Conservation (phyloP, 1,140 invertebrate genomes). For the Lucilia cuprina region DNA sequence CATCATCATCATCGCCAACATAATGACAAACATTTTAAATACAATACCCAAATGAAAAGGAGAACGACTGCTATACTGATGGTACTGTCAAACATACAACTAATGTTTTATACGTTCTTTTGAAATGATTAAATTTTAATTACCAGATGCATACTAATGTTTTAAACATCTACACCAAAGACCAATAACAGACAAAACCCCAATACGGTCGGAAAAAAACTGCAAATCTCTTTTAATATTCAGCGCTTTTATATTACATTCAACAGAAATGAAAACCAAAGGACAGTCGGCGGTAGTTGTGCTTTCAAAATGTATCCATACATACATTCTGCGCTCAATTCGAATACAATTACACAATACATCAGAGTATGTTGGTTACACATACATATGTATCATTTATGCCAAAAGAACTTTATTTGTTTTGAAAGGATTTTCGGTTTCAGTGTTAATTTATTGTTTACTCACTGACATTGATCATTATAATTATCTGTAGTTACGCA, state of each 20-base stretch:
- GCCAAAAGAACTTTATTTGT: not conserved
- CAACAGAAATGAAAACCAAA: too few species aligned
- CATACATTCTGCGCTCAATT: too few species aligned
- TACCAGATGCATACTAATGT: constrained; percentile 9
- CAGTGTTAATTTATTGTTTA: not conserved
- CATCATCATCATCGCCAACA: not conserved
- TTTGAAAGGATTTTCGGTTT: not conserved
- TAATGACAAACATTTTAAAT: not conserved
- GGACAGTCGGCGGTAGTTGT: too few species aligned
- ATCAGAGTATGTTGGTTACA: too few species aligned
- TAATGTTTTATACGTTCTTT: not conserved
- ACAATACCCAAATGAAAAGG: not conserved
- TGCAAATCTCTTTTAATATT: not conserved
- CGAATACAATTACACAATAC: too few species aligned
- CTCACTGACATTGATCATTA: not conserved
- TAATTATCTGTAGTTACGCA: not conserved
- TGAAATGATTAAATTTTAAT: constrained; percentile 29
- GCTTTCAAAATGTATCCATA: too few species aligned
- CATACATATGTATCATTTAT: too few species aligned
- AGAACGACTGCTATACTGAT: too few species aligned
- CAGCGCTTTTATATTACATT: not conserved
- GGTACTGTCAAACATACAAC: not conserved
- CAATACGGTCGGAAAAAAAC: not conserved
- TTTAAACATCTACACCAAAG: not conserved
- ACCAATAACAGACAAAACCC: not conserved